Evolutionary conservation across 2,888 invertebrate genomes (phyloP), one percentile per base, ranked within the genome.

Genomic region (Tinea trinotella): DNA sequence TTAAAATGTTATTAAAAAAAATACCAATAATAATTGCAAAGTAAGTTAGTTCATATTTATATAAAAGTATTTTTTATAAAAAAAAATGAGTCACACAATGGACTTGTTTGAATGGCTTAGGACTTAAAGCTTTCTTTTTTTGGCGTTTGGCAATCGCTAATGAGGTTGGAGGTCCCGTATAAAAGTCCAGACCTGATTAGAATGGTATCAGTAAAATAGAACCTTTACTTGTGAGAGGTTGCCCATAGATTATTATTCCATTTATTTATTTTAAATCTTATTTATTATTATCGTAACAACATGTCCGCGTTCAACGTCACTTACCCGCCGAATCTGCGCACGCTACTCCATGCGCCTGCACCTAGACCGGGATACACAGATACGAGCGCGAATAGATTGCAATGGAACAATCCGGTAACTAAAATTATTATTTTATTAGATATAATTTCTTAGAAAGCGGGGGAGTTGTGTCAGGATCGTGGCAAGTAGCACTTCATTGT

Each of bases 171-270:
- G 57, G 58, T 62, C 57, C 54, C 61, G 62, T 76, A 76, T 76
- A 76, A 71, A 75, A 64, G 58, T 46, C 57, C 56, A 55, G 57
- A 58, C 62, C 63, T 63, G 60, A 62, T 58, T 58, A 58, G 60
- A 46, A 10, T 19, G 10, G 19, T 19, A 46, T 46, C 46, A 46
- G 58, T 58, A 52, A 61, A 62, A 59, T 58, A 61, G 66, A 62
- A 74, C 64, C 65, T 46, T 19, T 60, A 59, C 59, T 57, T 52
- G 63, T 59, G 56, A 62, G 58, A 66, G 66, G 67, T 74, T 66
- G 55, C 56, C 12, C 4, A n/a, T n/a, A 9, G 36, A n/a, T 36
- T 12, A 4, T 12, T 5, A 36, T 36, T n/a, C n/a, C n/a, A n/a
- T n/a, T n/a, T n/a, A n/a, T n/a, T n/a, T n/a, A n/a, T n/a, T n/a